Evolutionary conservation across 2,888 invertebrate species (phyloP).

Genomic region (Blastobasis adustella): DNA sequence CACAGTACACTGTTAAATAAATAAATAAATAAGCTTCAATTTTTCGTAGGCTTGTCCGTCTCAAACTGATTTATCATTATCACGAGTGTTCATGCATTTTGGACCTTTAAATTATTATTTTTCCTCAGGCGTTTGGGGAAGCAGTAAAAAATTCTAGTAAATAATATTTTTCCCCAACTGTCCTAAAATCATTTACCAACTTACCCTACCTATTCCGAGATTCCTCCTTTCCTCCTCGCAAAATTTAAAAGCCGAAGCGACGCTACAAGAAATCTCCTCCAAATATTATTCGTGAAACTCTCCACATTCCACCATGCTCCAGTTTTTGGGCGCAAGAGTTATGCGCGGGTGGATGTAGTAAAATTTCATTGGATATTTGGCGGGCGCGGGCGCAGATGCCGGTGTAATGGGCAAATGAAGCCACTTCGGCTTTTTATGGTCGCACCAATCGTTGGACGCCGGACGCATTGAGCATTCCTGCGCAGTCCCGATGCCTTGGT

Average conservation of each 20-base stretch:
- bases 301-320: constrained; percentile 15
- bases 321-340: constrained; percentile 33
- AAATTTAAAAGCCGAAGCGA: constrained; percentile 1
- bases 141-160: too few species aligned
- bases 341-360: constrained; percentile 40
- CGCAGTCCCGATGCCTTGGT: too few species aligned
- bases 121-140: too few species aligned
- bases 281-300: constrained; percentile 15
- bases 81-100: too few species aligned
- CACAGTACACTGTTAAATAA: too few species aligned
- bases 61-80: too few species aligned
- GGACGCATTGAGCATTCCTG: too few species aligned
- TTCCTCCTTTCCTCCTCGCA: neutral
- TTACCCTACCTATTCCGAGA: neutral
- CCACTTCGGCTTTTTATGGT: constrained; percentile 28
- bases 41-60: too few species aligned
- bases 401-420: constrained; percentile 33
- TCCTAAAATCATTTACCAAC: too few species aligned
- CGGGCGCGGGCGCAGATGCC: constrained; percentile 29
- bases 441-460: constrained; percentile 1
- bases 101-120: too few species aligned
- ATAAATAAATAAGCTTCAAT: too few species aligned
- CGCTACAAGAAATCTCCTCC: constrained; percentile 26
- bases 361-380: constrained; percentile 45
- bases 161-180: too few species aligned